These are phyloP conservation scores for Coendou prehensilis DNA, from an alignment of 2,797 vertebrate species.

Conservation along the genomic window DNA sequence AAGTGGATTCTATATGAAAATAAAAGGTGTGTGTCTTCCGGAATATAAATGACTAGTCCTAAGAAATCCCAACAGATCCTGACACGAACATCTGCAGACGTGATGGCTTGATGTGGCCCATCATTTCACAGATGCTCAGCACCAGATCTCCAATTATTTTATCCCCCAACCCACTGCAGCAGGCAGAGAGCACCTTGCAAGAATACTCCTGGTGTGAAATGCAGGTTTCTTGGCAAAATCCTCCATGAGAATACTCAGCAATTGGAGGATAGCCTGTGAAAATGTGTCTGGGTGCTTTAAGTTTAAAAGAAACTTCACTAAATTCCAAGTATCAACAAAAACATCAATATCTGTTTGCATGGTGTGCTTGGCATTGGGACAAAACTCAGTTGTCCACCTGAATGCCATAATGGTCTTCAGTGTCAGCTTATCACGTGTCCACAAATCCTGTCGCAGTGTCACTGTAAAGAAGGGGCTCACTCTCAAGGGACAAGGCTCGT, in stretches of 20 bases:
- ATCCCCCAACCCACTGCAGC: constrained; percentile 88
- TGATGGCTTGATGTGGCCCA: constrained; percentile 87
- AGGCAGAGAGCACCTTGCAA: constrained; percentile 84
- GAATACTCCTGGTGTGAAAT: constrained; percentile 86
- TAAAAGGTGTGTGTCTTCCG: constrained; percentile 83
- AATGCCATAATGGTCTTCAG: constrained; percentile 89
- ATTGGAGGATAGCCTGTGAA: constrained; percentile 86
- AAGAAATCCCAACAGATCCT: constrained; percentile 87
- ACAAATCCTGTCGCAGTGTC: constrained; percentile 87
- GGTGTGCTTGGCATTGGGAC: constrained; percentile 82
- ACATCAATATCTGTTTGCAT: constrained; percentile 87
- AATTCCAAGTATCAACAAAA: constrained; percentile 86
- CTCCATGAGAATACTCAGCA: constrained; percentile 75
- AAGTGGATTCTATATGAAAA: constrained; percentile 84
- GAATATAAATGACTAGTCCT: constrained; percentile 82
- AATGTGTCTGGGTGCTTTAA: constrained; percentile 83
- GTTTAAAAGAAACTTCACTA: constrained; percentile 86
- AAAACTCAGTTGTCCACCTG: constrained; percentile 87
- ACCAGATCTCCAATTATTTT: constrained; percentile 86
- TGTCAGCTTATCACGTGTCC: constrained; percentile 86
- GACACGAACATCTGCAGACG: constrained; percentile 88
- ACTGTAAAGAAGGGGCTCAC: constrained; percentile 85
- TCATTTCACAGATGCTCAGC: constrained; percentile 83
- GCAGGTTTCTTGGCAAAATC: constrained; percentile 65
- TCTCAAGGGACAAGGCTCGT: constrained; percentile 78